Percentiles rank a stretch among this genome's conserved stretches.
These are phyloP conservation scores for Hypena proboscidalis DNA, from an alignment of 2,888 invertebrate genomes.

Conservation along the genomic window DNA sequence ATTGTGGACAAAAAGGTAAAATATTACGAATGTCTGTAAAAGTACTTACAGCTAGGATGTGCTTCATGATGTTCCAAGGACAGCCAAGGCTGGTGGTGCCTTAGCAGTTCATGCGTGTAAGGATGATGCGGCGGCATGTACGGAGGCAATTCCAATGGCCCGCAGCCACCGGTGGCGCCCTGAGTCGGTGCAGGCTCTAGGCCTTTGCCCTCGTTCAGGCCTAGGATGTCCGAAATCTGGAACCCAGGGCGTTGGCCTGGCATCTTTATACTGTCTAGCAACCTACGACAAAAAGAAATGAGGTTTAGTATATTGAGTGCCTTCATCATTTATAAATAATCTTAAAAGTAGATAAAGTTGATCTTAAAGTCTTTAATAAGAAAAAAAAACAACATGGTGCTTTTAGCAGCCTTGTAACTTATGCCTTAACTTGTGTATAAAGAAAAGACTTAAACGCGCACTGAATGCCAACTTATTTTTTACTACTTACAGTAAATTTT, in stretches of 20 bases:
- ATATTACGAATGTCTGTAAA: no score
- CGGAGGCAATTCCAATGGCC: conserved; percentile 69
- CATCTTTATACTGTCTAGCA: conserved; percentile 93
- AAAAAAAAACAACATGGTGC: no score
- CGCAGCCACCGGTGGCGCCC: conserved; percentile 57
- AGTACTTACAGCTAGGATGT: conserved; percentile 37
- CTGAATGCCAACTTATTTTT: no score
- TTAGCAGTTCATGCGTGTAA: conserved; percentile 72
- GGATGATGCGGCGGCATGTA: conserved; percentile 72
- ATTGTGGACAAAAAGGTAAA: no score
- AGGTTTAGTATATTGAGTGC: conserved; percentile 10
- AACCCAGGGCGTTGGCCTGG: conserved; percentile 93
- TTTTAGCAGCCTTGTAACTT: no score
- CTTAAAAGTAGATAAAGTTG: background rate
- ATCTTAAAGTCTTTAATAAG: no score
- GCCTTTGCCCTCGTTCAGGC: conserved; percentile 90
- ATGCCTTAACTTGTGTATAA: conserved; percentile 2
- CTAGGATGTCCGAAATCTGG: conserved; percentile 96
- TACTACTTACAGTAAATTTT: no score
- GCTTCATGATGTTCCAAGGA: conserved; percentile 74
- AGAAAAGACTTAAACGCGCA: conserved; percentile 50
- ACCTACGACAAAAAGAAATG: conserved; percentile 85
- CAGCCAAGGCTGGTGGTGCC: conserved; percentile 79
- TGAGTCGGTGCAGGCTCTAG: conserved; percentile 69
- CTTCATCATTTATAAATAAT: conserved; percentile 1